Base-by-base conservation (phyloP, 2,113 vertebrate genomes). In the Saiga tatarica region DNA sequence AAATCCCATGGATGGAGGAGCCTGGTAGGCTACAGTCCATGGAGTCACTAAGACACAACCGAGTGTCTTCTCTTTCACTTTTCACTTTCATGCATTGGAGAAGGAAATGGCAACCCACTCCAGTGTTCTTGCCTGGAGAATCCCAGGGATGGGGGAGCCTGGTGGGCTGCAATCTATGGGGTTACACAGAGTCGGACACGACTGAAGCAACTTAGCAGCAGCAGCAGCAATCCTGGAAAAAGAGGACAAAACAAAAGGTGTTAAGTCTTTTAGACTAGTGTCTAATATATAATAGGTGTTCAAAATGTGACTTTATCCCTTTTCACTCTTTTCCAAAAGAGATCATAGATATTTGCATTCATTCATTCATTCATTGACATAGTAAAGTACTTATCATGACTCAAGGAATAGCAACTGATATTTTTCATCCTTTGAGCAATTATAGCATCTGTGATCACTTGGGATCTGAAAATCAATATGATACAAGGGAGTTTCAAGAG, bases 391-490 rank as follows among this genome's bases (percentile, higher is more conserved):
- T 79, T 84, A 57, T 19, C n/a, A 28, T 60, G 84, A 53, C 55
- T 94, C 39, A 60, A 92, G 59, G 79, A 81, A 87, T 25, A 64
- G 36, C 53, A 89, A 57, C 85, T 90, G 79, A 39, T 85, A 45
- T 62, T 97, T 83, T 92, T 85, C n/a, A 28, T 78, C 52, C 83
- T 50, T 33, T 89, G 79, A 97, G 79, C 90, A 88, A 82, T 96
- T 39, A 88, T 3, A 78, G 67, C 57, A 94, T 76, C 47, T 95
- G 57, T 10, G 26, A 84, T 87, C 42, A 59, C 52, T 76, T 89
- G 83, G 59, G 33, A 92, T 59, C 52, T 42, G 82, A 96, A 94
- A 50, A 95, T 85, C 74, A 87, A 85, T 60, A 26, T 14, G 21
- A 47, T 90, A 3, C 26, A 33, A 96, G 59, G 36, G 33, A 87